phyloP scores from a whole-genome alignment of 2,797 vertebrate species.

The Sparidentex hasta region DNA sequence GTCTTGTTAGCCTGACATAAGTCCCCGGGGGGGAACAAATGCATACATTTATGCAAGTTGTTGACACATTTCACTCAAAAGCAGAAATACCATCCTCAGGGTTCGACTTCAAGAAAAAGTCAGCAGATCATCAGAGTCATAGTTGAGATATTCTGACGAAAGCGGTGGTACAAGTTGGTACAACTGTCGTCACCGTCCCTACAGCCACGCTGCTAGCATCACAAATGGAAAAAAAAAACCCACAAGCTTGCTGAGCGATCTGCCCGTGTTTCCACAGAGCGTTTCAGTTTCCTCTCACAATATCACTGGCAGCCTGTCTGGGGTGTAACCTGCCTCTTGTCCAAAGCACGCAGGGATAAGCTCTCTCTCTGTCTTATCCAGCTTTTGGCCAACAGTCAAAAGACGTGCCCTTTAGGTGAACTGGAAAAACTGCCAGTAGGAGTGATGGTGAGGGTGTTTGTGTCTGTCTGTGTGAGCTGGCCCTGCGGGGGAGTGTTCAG shows the following conservation, averaged over 20 bases:
- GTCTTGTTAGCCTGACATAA: too few relatives aligned
- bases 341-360: conserved; percentile 20
- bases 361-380: conserved; percentile 4
- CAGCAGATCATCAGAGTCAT: not conserved
- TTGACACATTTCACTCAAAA: not conserved
- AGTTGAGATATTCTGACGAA: not conserved
- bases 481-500: not conserved
- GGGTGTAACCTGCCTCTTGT: conserved; percentile 14
- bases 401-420: not conserved
- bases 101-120: not conserved
- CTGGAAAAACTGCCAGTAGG: not conserved
- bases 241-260: not conserved
- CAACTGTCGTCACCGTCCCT: too few relatives aligned
- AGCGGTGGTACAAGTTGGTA: too few relatives aligned
- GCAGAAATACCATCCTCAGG: conserved; percentile 4
- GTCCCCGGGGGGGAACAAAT: not conserved
- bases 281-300: conserved; percentile 8
- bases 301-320: conserved; percentile 7
- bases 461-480: not conserved
- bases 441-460: not conserved
- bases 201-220: not conserved
- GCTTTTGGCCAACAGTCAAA: not conserved
- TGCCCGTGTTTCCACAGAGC: conserved; percentile 1
- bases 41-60: too few relatives aligned
- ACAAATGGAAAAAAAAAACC: not conserved